phyloP scores from a whole-genome alignment of 1,140 invertebrate species.

The Zeugodacus cucurbitae region DNA sequence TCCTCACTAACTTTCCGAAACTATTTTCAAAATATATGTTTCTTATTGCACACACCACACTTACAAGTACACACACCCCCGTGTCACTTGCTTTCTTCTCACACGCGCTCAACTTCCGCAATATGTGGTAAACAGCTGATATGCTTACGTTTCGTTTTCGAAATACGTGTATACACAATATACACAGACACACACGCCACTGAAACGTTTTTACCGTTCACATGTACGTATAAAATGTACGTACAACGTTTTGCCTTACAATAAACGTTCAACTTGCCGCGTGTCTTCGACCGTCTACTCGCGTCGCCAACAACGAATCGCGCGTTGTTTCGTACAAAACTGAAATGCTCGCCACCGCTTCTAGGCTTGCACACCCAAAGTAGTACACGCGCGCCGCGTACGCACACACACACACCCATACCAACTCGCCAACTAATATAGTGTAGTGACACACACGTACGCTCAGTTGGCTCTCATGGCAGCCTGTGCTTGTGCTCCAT shows the following conservation, averaged over 20 bases:
- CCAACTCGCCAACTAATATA: no score
- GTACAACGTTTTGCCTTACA: no score
- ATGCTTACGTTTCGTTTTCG: slow-evolving; percentile 23
- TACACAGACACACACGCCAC: neutral
- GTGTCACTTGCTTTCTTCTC: neutral
- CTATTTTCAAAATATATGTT: no score
- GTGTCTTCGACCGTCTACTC: neutral
- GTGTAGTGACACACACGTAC: neutral
- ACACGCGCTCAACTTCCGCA: slow-evolving; percentile 6
- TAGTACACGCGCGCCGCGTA: neutral
- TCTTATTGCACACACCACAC: neutral
- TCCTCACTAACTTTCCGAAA: neutral
- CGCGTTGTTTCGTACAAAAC: slow-evolving; percentile 20
- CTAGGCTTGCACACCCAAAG: neutral
- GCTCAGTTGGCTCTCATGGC: neutral
- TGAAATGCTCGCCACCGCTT: neutral
- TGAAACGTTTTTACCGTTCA: neutral
- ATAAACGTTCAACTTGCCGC: neutral
- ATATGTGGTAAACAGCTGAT: slow-evolving; percentile 26
- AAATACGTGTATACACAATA: neutral
- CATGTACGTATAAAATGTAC: no score
- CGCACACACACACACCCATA: neutral
- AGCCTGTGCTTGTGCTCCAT: neutral
- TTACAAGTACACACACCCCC: neutral
- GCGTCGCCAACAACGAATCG: neutral